Base-by-base conservation (phyloP, 2,888 invertebrate species). In the Pyrrhosoma nymphula region DNA sequence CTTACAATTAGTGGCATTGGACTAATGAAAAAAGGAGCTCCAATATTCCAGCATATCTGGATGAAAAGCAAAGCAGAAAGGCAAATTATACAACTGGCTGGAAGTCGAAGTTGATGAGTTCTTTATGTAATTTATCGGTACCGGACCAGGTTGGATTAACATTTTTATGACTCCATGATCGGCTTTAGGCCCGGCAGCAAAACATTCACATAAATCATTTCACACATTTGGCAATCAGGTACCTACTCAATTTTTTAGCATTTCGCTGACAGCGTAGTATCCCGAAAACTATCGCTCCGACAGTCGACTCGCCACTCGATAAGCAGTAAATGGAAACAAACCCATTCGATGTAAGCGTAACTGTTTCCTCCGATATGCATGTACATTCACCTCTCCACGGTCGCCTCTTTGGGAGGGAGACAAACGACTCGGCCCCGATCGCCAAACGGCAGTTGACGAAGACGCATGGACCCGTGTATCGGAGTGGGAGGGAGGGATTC, bases 391-490 rank as follows among this genome's bases (percentile, higher is more conserved):
- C 26, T 16, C 16, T 23, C 47, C 88, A 18, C 88, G 4, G 18
- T 88, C 8, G 35, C 89, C n/a, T 89, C 89, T 55, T 89, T 26
- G 20, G 20, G 47, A 16, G 89, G 47, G 55, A 89, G 89, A 89
- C 26, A 89, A 47, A 56, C n/a, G 89, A 89, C 82, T 0, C 3
- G 82, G 30, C 23, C 82, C 30, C 14, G 55, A 39, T 47, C 47
- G 23, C 14, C 23, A 18, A 47, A 26, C 93, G 23, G 26, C 69
- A 93, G 47, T 69, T 69, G 69, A 93, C 93, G 47, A 93, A 69
- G 93, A 93, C 69, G 47, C 69, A 93, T 69, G 93, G n/a, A 23
- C 47, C 47, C 12, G 60, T 60, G 47, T 82, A 69, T 91, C 63
- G 35, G 6, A 20, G 60, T 20, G 35, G 35, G 30, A 69, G 47